phyloP scores from a whole-genome alignment of 2,888 invertebrate species.

The Mythimna albipuncta region DNA sequence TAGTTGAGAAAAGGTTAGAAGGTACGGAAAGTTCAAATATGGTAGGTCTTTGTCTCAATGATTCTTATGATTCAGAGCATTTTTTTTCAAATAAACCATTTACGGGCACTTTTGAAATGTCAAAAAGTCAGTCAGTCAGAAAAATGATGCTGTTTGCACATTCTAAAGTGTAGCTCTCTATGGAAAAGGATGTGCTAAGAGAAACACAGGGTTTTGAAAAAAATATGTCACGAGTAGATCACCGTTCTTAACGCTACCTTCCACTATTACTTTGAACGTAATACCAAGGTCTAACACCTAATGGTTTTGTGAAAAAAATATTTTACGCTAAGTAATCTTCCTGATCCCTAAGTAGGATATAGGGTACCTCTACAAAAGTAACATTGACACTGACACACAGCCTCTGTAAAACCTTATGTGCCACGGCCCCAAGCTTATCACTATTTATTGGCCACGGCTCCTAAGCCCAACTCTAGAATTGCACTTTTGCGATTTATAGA shows the following conservation, averaged over 20 bases:
- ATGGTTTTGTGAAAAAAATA: not conserved
- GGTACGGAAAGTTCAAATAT: not conserved
- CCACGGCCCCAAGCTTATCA: constrained; percentile 11
- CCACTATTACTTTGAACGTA: not conserved
- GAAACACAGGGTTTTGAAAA: too few relatives aligned
- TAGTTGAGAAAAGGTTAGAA: too few relatives aligned
- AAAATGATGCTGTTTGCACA: too few relatives aligned
- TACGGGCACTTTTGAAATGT: too few relatives aligned
- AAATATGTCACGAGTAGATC: too few relatives aligned
- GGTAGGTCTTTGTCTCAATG: not conserved
- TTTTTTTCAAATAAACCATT: too few relatives aligned
- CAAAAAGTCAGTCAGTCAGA: too few relatives aligned
- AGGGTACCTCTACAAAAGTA: not conserved
- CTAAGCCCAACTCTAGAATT: constrained; percentile 11
- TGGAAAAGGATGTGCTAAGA: too few relatives aligned
- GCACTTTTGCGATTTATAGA: constrained; percentile 34
- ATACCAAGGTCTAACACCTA: not conserved
- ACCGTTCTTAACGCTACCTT: too few relatives aligned
- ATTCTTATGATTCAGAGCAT: too few relatives aligned
- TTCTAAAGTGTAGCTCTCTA: too few relatives aligned
- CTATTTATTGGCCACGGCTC: constrained; percentile 33
- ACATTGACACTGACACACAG: not conserved
- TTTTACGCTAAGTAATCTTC: not conserved
- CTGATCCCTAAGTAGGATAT: not conserved
- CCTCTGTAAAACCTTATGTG: not conserved